These are phyloP conservation scores for Antheraea pernyi DNA, from an alignment of 1,140 invertebrate genomes.

Conservation along the genomic window DNA sequence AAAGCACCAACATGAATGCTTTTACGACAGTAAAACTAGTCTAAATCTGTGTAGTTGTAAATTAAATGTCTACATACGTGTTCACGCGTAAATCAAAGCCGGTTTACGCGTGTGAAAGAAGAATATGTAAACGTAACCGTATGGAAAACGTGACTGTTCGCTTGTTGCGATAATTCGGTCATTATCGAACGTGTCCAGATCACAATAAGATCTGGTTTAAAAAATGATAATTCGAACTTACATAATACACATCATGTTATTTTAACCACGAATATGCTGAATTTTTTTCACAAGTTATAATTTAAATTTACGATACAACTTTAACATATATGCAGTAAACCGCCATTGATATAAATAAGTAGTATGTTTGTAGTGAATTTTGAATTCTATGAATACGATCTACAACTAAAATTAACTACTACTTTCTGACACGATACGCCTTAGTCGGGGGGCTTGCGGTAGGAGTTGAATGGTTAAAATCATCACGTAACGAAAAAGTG, in stretches of 20 bases:
- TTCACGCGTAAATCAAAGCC: constrained; percentile 58
- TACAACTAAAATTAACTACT: no score
- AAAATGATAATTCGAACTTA: not conserved
- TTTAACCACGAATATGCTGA: not conserved
- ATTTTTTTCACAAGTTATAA: no score
- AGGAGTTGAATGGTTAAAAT: no score
- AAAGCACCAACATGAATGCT: constrained; percentile 5
- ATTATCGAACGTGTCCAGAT: not conserved
- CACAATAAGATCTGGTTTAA: not conserved
- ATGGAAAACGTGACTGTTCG: constrained; percentile 14
- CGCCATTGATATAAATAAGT: no score
- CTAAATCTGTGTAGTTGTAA: constrained; percentile 56
- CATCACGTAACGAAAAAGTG: no score
- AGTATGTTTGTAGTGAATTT: no score
- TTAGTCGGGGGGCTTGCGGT: no score
- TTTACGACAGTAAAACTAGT: constrained; percentile 23
- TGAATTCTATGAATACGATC: no score
- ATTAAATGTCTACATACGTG: constrained; percentile 46
- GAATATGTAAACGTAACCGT: constrained; percentile 8
- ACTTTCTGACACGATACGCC: no score
- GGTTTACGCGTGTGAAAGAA: constrained; percentile 46
- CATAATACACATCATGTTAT: not conserved
- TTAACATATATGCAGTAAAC: no score
- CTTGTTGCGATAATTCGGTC: not conserved
- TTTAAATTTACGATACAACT: no score